These are phyloP conservation scores for Chelonia mydas DNA, from an alignment of 2,797 vertebrate species.

Conservation along the genomic window DNA sequence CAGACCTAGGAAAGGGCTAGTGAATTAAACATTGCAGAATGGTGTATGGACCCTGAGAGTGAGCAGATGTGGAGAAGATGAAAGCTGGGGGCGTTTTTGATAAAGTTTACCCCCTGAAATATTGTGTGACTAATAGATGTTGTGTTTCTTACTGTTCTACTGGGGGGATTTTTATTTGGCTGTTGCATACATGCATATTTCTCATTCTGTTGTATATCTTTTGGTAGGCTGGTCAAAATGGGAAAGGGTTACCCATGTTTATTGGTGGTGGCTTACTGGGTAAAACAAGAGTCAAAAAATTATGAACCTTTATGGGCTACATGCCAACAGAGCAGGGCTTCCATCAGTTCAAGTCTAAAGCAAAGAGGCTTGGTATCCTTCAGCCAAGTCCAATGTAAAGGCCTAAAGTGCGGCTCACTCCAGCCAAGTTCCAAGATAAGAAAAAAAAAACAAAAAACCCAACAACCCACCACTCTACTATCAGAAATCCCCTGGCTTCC, in stretches of 20 bases:
- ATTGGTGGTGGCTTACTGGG: rapidly evolving
- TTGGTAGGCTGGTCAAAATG: not conserved
- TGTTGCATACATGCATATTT: not conserved
- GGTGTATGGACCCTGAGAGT: too few relatives aligned
- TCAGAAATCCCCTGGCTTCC: not conserved
- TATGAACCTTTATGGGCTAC: not conserved
- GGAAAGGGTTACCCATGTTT: not conserved
- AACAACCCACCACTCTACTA: not conserved
- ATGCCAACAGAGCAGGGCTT: not conserved
- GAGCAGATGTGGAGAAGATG: not conserved
- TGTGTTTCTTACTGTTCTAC: not conserved
- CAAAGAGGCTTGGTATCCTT: not conserved
- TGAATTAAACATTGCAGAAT: not conserved
- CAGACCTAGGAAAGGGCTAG: not conserved
- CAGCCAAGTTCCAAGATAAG: not conserved
- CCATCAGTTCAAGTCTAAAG: not conserved
- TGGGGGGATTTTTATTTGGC: not conserved
- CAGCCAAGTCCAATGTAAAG: not conserved
- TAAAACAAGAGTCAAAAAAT: not conserved
- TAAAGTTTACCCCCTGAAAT: not conserved
- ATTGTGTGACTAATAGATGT: not conserved
- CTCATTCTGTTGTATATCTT: not conserved
- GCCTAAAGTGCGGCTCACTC: not conserved
- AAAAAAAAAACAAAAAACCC: not conserved
- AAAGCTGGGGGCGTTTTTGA: not conserved